Base-by-base conservation (phyloP, 2,113 vertebrate species). In the Prinia subflava region DNA sequence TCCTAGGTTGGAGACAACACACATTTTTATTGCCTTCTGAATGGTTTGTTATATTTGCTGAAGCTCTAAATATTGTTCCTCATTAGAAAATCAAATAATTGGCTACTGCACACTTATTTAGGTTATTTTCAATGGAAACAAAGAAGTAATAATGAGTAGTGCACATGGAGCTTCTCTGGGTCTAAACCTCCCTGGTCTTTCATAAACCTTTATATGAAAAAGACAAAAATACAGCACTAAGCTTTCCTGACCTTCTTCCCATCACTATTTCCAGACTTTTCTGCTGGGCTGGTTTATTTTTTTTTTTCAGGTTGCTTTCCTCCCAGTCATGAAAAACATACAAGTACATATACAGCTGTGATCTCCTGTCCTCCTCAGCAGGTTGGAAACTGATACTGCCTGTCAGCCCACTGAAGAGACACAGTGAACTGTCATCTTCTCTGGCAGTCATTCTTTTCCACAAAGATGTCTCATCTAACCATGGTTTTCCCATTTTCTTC, bases 1-100 rank as follows among this genome's bases (percentile, higher is more conserved):
- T 86, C 98, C 99, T 99, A 84, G 30, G 39, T 89, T 87, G 87
- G 64, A 83, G 50, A 94, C n/a, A 97, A 80, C 41, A 80, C 3
- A 67, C 2, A 5, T 41, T 82, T 87, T 86, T 50, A 92, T 52
- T 90, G 10, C 5, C 12, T 23, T 74, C 39, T 80, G 59, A 42
- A 89, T 52, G 3, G 8, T 64, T 89, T 76, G 6, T 42, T 56
- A 6, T 33, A 52, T 50, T 69, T 82, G 3, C 22, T 67, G 47
- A 90, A 63, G n/a, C 21, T 80, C 47, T 55, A 56, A 76, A 70
- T 46, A 77, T 30, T 3, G 2, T 6, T 70, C 13, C 42, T 74
- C 13, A 50, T 67, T 28, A 83, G 30, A 79, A 81, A 87, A 59
- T 68, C 23, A 88, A 90, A 21, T 55, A 44, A 60, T 39, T 89